phyloP scores from a whole-genome alignment of 1,140 invertebrate genomes.

The Aphaenogaster ashmeadi region DNA sequence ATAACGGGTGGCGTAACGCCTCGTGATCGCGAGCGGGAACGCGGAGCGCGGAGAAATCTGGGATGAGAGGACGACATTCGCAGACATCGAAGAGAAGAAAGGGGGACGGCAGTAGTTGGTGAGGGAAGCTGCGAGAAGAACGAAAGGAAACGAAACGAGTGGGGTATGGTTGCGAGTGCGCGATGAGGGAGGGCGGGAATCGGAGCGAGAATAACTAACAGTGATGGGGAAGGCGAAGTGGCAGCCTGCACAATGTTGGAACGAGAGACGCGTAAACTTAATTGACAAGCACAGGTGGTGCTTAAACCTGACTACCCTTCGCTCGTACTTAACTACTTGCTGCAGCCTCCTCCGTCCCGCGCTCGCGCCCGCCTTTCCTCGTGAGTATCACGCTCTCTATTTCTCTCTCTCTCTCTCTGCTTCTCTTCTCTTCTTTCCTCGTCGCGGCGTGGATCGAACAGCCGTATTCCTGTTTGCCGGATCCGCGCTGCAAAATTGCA shows the following conservation, averaged over 20 bases:
- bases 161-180: not conserved
- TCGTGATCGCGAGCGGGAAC: slow-evolving; percentile 34
- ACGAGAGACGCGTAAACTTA: slow-evolving; percentile 83
- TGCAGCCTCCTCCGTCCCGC: slow-evolving; percentile 41
- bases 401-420: not conserved
- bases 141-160: slow-evolving; percentile 42
- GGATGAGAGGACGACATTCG: not conserved
- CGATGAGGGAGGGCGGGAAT: not conserved
- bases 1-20: slow-evolving; percentile 38
- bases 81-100: not conserved
- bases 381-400: not conserved
- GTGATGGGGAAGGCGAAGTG: slow-evolving; percentile 59
- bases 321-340: slow-evolving; percentile 77
- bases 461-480: slow-evolving; percentile 61
- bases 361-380: not conserved
- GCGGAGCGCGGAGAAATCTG: not conserved
- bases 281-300: slow-evolving; percentile 84
- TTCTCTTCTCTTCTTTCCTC: slow-evolving; percentile 10
- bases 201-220: slow-evolving; percentile 73
- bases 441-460: slow-evolving; percentile 58
- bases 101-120: not conserved
- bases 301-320: slow-evolving; percentile 82
- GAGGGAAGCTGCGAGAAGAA: not conserved
- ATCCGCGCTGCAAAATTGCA: slow-evolving; percentile 64
- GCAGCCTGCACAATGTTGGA: slow-evolving; percentile 71